phyloP scores from a whole-genome alignment of 53 echinoderm and acorn worm genomes.

The Paelopatides confundens region DNA sequence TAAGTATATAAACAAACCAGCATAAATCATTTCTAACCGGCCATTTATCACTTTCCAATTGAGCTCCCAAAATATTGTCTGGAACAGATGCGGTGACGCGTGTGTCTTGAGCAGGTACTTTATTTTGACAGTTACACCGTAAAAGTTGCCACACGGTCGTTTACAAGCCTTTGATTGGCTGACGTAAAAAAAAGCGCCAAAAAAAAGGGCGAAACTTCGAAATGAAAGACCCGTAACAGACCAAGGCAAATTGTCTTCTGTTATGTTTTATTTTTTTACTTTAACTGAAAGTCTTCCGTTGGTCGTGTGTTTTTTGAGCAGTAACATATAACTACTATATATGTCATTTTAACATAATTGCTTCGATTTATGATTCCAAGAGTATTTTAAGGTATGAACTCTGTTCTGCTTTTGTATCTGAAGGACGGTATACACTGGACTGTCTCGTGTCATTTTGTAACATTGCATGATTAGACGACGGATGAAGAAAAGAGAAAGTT shows the following conservation, averaged over 20 bases:
- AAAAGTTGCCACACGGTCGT: too few relatives aligned
- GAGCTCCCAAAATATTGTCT: background rate
- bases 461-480: too few relatives aligned
- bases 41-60: background rate
- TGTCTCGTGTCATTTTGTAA: constrained; percentile 2
- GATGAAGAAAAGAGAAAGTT: too few relatives aligned
- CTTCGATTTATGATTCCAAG: background rate
- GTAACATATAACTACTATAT: background rate
- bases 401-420: background rate
- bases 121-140: background rate
- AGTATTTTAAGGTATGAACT: background rate
- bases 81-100: background rate
- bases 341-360: background rate
- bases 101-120: background rate
- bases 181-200: too few relatives aligned
- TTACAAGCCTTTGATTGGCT: too few relatives aligned
- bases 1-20: background rate
- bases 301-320: background rate
- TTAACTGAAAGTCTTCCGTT: background rate
- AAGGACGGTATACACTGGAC: background rate
- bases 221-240: too few relatives aligned
- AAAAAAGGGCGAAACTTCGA: too few relatives aligned
- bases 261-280: background rate
- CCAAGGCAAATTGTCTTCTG: background rate
- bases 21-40: background rate